phyloP scores from a whole-genome alignment of 2,888 invertebrate genomes.

The Cataglyphis livida region DNA sequence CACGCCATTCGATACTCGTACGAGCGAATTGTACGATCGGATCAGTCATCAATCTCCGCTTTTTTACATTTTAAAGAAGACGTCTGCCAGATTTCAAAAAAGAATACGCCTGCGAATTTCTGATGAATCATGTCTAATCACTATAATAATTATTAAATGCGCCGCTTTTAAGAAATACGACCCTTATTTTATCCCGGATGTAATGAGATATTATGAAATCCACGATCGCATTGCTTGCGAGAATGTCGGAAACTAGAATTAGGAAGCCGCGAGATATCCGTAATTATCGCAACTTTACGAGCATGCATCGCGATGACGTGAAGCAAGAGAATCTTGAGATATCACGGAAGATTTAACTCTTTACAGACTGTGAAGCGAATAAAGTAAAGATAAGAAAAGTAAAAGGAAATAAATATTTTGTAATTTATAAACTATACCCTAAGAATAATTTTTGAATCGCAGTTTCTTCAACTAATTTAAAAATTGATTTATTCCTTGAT shows the following conservation, averaged over 20 bases:
- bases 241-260: slow-evolving; percentile 16
- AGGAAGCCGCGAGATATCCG: slow-evolving; percentile 33
- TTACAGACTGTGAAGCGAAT: not conserved
- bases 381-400: not conserved
- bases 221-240: slow-evolving; percentile 20
- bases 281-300: slow-evolving; percentile 39
- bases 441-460: not conserved
- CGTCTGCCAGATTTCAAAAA: not conserved
- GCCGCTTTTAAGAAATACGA: not conserved
- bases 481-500: not conserved
- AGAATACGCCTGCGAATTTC: not conserved
- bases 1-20: not conserved
- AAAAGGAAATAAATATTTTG: not conserved
- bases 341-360: not conserved
- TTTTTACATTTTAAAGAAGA: not conserved
- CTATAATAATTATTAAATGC: not conserved
- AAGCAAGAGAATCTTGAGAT: slow-evolving; percentile 7
- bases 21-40: not conserved
- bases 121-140: not conserved
- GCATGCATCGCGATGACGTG: not conserved
- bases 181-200: not conserved
- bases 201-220: slow-evolving; percentile 23
- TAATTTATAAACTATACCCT: not conserved
- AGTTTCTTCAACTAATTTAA: not conserved
- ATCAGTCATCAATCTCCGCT: not conserved